Conservation (phyloP, 2,888 invertebrate genomes). For the Eulithis testata region DNA sequence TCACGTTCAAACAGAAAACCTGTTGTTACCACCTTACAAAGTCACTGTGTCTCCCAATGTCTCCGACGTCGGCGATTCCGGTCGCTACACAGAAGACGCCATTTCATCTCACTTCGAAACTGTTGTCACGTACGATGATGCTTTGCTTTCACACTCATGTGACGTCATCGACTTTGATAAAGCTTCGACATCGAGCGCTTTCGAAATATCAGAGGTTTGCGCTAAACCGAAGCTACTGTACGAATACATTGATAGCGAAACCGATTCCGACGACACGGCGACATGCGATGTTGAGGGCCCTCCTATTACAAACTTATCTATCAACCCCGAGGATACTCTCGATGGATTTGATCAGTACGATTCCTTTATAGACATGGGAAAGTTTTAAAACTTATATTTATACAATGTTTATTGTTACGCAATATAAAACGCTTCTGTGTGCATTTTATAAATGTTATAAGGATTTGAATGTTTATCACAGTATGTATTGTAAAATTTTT, state of each 20-base stretch:
- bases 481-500: conserved; percentile 39
- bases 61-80: conserved; percentile 74
- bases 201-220: conserved; percentile 49
- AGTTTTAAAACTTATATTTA: conserved; percentile 60
- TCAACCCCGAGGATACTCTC: conserved; percentile 58
- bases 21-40: conserved; percentile 57
- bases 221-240: conserved; percentile 48
- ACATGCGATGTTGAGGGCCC: conserved; percentile 60
- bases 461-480: conserved; percentile 49
- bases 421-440: conserved; percentile 61
- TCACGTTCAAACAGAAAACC: conserved; percentile 55
- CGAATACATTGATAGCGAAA: conserved; percentile 73
- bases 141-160: conserved; percentile 70
- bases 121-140: conserved; percentile 65
- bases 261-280: conserved; percentile 73
- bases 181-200: conserved; percentile 46
- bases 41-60: conserved; percentile 62
- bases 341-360: conserved; percentile 79
- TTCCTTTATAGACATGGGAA: conserved; percentile 82
- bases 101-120: conserved; percentile 67
- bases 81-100: conserved; percentile 75
- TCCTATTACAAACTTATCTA: conserved; percentile 36
- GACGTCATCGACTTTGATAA: conserved; percentile 68
- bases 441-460: conserved; percentile 53
- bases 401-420: conserved; percentile 47